A percentile compares a stretch with the other conserved stretches of the same genome.
Conservation (phyloP, 2,113 vertebrate species). For the Campylorhamphus procurvoides region DNA sequence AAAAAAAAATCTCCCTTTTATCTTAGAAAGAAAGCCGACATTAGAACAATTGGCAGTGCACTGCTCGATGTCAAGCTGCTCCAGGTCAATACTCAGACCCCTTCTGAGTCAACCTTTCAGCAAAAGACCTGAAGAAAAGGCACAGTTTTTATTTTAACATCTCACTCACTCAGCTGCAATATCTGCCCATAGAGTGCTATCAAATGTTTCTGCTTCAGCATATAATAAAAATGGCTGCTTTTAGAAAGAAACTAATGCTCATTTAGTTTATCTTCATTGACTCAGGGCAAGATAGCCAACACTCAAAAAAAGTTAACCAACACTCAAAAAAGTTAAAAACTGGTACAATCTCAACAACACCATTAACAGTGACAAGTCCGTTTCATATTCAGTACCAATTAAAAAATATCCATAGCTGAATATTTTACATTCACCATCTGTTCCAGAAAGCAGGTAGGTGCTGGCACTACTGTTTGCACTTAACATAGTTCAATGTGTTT, state of each 20-base stretch:
- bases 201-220: neutral
- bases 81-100: conserved; percentile 15
- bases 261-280: neutral
- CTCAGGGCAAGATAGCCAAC: neutral
- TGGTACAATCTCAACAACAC: neutral
- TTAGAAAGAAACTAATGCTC: neutral
- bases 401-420: neutral
- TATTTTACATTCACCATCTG: neutral
- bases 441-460: neutral
- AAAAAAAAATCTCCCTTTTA: neutral
- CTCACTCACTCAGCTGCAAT: neutral
- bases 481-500: neutral
- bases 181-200: neutral
- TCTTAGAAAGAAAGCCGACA: neutral
- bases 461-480: neutral
- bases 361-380: neutral
- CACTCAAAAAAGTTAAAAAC: neutral
- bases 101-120: neutral
- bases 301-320: neutral
- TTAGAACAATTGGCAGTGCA: conserved; percentile 3
- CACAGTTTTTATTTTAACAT: neutral
- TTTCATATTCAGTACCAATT: neutral
- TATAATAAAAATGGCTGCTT: neutral
- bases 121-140: conserved; percentile 2
- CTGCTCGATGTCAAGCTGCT: neutral